phyloP scores from a whole-genome alignment of 2,113 vertebrate genomes.

The Verasper variegatus region DNA sequence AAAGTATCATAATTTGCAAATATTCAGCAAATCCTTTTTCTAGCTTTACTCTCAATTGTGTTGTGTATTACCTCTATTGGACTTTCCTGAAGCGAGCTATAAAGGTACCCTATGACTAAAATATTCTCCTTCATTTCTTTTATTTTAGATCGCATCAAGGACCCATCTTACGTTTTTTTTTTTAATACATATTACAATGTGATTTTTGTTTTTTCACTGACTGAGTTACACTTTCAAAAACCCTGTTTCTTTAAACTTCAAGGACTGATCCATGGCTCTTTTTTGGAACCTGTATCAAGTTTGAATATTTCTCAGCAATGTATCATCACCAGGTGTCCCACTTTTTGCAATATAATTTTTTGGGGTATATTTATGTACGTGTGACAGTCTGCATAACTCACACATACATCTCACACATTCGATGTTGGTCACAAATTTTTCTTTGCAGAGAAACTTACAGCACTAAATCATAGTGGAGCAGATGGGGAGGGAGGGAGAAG shows the following conservation, averaged over 20 bases:
- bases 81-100: not conserved
- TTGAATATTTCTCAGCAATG: not conserved
- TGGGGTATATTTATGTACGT: not conserved
- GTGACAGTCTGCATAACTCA: not conserved
- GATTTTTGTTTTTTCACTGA: not conserved
- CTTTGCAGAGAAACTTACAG: too few relatives aligned
- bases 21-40: not conserved
- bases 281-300: slow-evolving; percentile 4
- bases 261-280: not conserved
- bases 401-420: not conserved
- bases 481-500: slow-evolving; percentile 1
- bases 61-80: not conserved
- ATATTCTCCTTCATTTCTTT: not conserved
- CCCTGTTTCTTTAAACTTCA: not conserved
- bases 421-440: slow-evolving; percentile 14
- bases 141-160: not conserved
- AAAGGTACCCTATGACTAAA: not conserved
- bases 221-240: too few relatives aligned
- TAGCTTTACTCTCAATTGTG: not conserved
- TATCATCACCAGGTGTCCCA: not conserved
- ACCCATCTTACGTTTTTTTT: not conserved
- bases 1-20: not conserved
- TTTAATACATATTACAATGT: not conserved
- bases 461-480: not conserved
- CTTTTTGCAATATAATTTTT: not conserved